Evolutionary conservation across 2,888 invertebrate species (phyloP).

Genomic region (Caradrina kadenii): DNA sequence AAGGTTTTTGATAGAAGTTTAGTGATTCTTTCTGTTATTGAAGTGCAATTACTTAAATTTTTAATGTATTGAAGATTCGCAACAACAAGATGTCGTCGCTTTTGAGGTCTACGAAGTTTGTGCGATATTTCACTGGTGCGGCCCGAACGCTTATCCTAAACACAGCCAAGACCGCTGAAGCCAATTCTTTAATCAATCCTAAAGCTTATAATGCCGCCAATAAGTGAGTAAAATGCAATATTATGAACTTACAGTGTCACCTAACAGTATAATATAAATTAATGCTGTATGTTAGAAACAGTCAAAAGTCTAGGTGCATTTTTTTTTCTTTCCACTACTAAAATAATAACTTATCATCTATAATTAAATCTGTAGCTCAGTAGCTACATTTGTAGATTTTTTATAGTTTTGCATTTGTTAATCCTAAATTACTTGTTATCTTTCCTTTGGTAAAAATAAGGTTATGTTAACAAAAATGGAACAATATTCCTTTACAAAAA

Average conservation of each 20-base stretch:
- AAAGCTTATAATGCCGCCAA: slow-evolving; percentile 81
- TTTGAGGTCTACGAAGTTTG: slow-evolving; percentile 93
- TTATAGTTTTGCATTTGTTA: not conserved
- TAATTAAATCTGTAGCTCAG: no score
- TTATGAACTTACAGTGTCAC: not conserved
- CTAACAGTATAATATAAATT: not conserved
- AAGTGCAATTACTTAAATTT: slow-evolving; percentile 5
- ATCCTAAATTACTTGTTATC: not conserved
- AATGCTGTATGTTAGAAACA: not conserved
- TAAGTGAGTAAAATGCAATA: slow-evolving; percentile 75
- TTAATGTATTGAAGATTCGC: slow-evolving; percentile 63
- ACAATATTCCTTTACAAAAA: no score
- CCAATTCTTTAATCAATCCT: slow-evolving; percentile 86
- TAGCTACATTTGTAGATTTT: no score
- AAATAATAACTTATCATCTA: no score
- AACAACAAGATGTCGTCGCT: slow-evolving; percentile 91
- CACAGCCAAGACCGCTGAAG: slow-evolving; percentile 92
- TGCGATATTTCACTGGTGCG: slow-evolving; percentile 93
- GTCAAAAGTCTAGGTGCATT: not conserved
- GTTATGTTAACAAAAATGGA: not conserved
- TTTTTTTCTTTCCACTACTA: not conserved
- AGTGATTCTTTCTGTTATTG: slow-evolving; percentile 36
- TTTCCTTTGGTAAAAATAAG: not conserved
- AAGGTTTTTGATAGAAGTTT: slow-evolving; percentile 26
- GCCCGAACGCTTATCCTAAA: slow-evolving; percentile 93